Evolutionary conservation across 2,888 invertebrate species (phyloP), one percentile per base, ranked within the genome.

Genomic region (Morinoia aosen): DNA sequence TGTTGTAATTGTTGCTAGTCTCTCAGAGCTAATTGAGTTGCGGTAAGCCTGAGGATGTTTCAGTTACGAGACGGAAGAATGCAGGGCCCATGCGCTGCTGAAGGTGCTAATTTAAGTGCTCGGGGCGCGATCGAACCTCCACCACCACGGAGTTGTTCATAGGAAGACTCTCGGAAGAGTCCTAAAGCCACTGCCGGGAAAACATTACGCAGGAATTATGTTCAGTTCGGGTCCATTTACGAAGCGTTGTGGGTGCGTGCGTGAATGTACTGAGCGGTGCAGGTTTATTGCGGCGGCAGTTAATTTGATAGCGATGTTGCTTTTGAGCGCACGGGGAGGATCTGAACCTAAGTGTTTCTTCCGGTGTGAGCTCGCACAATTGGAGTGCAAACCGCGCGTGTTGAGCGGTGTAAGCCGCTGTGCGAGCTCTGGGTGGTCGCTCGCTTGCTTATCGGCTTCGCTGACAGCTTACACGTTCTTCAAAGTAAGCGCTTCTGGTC

Each of bases 91-190:
- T 76, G 76, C 25, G 76, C 25, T 76, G 33, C 76, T 76, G 76
- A 76, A 76, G 76, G 76, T 7, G 25, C 33, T 76, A 76, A 76
- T 76, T 76, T 76, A 76, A 76, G 14, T 33, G 76, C 25, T 10
- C 25, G 33, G 33, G 33, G 25, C 10, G 76, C 33, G 25, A 76
- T 76, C 76, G 76, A 76, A 76, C 3, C 25, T 16, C 8, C 33
- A 76, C 76, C 76, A 76, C 25, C 25, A 19, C 10, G 10, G 76
- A 76, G 10, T 33, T 76, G 25, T 76, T 76, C 76, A 76, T 76
- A 76, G 76, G 76, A 33, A 76, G 76, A 76, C 76, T 76, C 76
- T 76, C 76, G 76, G 76, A 76, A 76, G 76, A 33, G 76, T 76
- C 76, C 76, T 76, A 76, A 76, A 76, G 76, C 76, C 7, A 76